These are phyloP conservation scores for Peromyscus nudipes DNA, from an alignment of 2,797 vertebrate genomes.

Conservation along the genomic window DNA sequence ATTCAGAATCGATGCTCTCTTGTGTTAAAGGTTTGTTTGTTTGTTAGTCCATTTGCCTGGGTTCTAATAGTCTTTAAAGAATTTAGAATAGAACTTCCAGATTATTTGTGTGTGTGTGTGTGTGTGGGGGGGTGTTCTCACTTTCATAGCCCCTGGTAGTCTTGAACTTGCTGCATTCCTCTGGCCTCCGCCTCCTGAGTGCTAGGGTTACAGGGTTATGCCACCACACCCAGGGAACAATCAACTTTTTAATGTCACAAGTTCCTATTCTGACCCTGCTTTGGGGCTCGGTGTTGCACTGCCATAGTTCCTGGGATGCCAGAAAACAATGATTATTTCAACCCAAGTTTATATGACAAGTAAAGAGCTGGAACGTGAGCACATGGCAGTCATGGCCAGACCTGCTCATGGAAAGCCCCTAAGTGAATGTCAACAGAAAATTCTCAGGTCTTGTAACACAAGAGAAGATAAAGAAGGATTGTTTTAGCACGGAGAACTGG, in stretches of 20 bases:
- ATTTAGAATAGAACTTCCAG: not conserved
- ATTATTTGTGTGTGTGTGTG: not conserved
- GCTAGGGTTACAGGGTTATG: not conserved
- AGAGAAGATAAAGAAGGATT: conserved; percentile 39
- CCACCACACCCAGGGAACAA: not conserved
- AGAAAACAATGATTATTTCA: not conserved
- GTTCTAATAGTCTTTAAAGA: not conserved
- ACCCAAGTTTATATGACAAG: not conserved
- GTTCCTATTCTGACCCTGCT: conserved; percentile 15
- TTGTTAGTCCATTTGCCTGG: not conserved
- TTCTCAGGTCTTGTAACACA: not conserved
- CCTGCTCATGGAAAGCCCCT: conserved; percentile 27
- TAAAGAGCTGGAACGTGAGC: not conserved
- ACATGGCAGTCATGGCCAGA: not conserved
- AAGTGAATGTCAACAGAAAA: conserved; percentile 14
- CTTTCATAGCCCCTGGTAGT: not conserved
- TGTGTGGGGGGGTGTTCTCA: not conserved
- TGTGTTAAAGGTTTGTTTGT: conserved; percentile 10
- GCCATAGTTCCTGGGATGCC: not conserved
- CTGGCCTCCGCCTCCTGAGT: not conserved
- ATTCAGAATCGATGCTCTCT: not conserved
- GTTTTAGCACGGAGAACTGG: not conserved
- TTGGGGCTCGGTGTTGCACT: conserved; percentile 5
- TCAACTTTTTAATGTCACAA: not conserved
- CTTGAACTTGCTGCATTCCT: not conserved